Percentiles rank a stretch among this genome's conserved stretches.
These are phyloP conservation scores for Dromius quadrimaculatus DNA, from an alignment of 2,888 invertebrate genomes.

Conservation along the genomic window DNA sequence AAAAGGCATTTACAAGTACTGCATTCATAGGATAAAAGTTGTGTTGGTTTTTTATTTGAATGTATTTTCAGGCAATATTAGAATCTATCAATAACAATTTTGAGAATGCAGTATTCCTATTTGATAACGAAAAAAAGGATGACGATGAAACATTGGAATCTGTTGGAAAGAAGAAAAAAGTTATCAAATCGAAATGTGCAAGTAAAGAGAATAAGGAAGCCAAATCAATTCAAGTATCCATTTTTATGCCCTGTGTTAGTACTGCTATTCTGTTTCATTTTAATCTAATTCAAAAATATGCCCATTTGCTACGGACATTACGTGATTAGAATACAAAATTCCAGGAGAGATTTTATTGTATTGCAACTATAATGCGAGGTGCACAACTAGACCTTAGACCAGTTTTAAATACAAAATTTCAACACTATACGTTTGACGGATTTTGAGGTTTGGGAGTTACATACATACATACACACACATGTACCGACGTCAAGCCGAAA, in stretches of 20 bases:
- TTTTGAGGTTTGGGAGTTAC: too few relatives aligned
- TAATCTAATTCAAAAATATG: not conserved
- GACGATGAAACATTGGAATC: conserved; percentile 74
- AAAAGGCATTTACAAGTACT: conserved; percentile 78
- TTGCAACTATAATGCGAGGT: too few relatives aligned
- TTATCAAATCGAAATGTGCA: conserved; percentile 65
- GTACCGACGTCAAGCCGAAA: too few relatives aligned
- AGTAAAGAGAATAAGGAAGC: conserved; percentile 65
- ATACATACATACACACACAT: too few relatives aligned
- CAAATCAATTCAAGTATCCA: conserved; percentile 73
- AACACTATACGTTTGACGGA: too few relatives aligned
- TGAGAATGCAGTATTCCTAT: conserved; percentile 76
- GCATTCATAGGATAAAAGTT: conserved; percentile 46
- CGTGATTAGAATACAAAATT: too few relatives aligned
- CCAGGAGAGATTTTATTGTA: too few relatives aligned
- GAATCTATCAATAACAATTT: conserved; percentile 72
- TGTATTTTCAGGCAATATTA: conserved; percentile 72
- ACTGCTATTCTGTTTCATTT: not conserved
- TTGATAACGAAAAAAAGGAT: conserved; percentile 79
- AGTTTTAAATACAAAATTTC: too few relatives aligned
- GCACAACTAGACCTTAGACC: too few relatives aligned
- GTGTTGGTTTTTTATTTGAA: conserved; percentile 50
- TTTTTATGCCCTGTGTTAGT: conserved; percentile 80
- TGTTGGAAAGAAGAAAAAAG: conserved; percentile 73
- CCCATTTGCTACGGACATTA: not conserved